These are phyloP conservation scores for Corythornis cristatus DNA, from an alignment of 2,113 vertebrate species.

Conservation along the genomic window DNA sequence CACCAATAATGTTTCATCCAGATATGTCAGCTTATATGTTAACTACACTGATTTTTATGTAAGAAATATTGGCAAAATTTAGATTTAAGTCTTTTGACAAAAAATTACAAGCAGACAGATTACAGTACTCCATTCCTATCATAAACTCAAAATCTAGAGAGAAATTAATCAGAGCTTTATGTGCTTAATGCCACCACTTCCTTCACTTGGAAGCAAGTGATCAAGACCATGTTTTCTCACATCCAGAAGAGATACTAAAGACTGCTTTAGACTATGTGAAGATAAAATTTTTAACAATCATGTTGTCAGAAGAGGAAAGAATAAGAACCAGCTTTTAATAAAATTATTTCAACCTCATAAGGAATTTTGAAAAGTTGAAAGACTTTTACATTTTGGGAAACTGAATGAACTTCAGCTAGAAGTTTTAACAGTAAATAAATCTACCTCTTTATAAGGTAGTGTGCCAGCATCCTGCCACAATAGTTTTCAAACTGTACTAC, in stretches of 20 bases:
- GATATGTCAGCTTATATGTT: background rate
- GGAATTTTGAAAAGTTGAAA: background rate
- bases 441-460: rapidly evolving
- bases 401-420: background rate
- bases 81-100: background rate
- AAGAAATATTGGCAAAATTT: background rate
- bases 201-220: background rate
- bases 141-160: background rate
- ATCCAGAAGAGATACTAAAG: background rate
- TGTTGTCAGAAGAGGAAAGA: background rate
- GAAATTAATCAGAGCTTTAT: background rate
- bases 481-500: background rate
- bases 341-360: background rate
- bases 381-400: background rate
- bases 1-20: background rate
- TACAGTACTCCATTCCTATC: background rate
- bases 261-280: background rate
- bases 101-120: background rate
- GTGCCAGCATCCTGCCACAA: background rate
- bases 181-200: background rate
- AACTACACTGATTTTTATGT: background rate
- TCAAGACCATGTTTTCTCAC: background rate
- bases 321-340: background rate
- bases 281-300: background rate
- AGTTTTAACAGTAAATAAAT: background rate